Percentiles rank a stretch among this genome's conserved stretches.
Conservation (phyloP, 1,140 invertebrate genomes). For the Vanessa atalanta region DNA sequence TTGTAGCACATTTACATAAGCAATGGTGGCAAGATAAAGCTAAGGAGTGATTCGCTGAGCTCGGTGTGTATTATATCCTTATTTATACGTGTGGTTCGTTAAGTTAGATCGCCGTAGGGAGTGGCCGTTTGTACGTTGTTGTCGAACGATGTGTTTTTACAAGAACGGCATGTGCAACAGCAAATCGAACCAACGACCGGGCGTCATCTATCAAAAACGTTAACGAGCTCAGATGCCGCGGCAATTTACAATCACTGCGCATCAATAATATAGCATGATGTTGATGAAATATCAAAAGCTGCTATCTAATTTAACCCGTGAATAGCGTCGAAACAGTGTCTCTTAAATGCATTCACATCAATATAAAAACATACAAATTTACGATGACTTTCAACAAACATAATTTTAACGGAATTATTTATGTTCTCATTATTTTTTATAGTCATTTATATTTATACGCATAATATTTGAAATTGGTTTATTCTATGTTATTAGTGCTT, state of each 20-base stretch:
- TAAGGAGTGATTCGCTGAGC: conserved; percentile 16
- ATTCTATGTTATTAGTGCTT: neutral
- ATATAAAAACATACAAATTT: conserved; percentile 22
- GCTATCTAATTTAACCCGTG: conserved; percentile 60
- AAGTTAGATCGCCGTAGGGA: conserved; percentile 76
- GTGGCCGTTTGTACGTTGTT: conserved; percentile 72
- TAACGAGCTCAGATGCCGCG: conserved; percentile 76
- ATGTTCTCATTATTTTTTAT: conserved; percentile 14
- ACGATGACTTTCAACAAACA: conserved; percentile 16
- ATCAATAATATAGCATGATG: conserved; percentile 72
- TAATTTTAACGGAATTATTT: conserved; percentile 8
- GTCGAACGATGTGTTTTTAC: conserved; percentile 77
- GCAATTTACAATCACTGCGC: conserved; percentile 70
- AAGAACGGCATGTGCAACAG: conserved; percentile 67
- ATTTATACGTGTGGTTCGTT: conserved; percentile 77
- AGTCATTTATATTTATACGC: neutral
- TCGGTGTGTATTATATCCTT: conserved; percentile 43
- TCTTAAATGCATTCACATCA: conserved; percentile 30
- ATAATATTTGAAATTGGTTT: neutral
- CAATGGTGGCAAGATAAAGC: conserved; percentile 42
- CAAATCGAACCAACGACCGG: conserved; percentile 75
- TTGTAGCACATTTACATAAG: conserved; percentile 48
- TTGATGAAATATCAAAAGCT: conserved; percentile 63
- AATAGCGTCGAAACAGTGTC: conserved; percentile 55
- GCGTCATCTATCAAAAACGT: conserved; percentile 80